Evolutionary conservation across 1,140 invertebrate species (phyloP).

Genomic region (Gryllus bimaculatus): DNA sequence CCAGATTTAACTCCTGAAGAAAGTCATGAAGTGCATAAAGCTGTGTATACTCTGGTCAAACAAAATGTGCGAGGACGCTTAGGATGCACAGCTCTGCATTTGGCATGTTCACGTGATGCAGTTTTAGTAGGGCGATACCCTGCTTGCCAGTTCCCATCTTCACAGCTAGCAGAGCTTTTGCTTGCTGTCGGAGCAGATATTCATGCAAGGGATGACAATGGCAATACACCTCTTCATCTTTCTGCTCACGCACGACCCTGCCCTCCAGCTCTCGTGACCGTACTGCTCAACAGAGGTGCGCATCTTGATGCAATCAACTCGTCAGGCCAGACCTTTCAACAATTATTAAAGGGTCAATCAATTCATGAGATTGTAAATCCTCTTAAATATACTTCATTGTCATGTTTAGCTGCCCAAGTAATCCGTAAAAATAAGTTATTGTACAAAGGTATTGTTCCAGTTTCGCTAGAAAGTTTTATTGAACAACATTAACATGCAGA

Average conservation of each 20-base stretch:
- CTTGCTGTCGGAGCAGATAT: constrained; percentile 74
- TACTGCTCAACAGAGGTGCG: constrained; percentile 65
- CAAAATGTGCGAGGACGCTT: constrained; percentile 58
- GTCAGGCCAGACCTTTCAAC: constrained; percentile 64
- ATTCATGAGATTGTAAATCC: constrained; percentile 62
- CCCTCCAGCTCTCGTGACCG: constrained; percentile 51
- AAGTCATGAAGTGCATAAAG: constrained; percentile 15
- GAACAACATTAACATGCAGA: constrained; percentile 36
- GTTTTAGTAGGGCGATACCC: constrained; percentile 56
- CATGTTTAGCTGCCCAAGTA: constrained; percentile 69
- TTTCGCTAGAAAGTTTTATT: constrained; percentile 42
- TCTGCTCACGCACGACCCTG: constrained; percentile 49
- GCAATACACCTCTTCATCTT: constrained; percentile 74
- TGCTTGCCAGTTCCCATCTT: constrained; percentile 63
- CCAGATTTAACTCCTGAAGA: constrained; percentile 32
- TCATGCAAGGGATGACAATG: constrained; percentile 37
- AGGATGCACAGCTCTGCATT: constrained; percentile 69
- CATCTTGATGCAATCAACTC: constrained; percentile 82
- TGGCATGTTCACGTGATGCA: constrained; percentile 57
- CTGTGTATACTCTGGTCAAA: constrained; percentile 60
- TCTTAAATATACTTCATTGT: constrained; percentile 64
- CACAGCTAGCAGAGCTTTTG: constrained; percentile 63
- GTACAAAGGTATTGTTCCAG: constrained; percentile 50
- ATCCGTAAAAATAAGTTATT: constrained; percentile 54
- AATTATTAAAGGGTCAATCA: constrained; percentile 50